These are phyloP conservation scores for Phylloscopus trochilus DNA, from an alignment of 2,113 vertebrate species.

Conservation along the genomic window DNA sequence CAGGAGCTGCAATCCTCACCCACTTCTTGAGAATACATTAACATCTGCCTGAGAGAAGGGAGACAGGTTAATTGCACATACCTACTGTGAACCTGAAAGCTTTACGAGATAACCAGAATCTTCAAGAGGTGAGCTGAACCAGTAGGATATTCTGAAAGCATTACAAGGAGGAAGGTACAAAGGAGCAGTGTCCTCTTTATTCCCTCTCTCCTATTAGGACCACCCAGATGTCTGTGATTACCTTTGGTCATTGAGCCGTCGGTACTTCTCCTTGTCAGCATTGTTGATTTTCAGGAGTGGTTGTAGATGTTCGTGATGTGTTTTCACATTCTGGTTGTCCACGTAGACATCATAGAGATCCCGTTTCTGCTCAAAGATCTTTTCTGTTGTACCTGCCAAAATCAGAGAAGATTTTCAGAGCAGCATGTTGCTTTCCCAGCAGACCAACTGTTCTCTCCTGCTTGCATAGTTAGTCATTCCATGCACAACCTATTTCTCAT, in stretches of 20 bases:
- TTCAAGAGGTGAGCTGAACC: background rate
- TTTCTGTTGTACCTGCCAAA: constrained; percentile 91
- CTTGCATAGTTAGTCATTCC: background rate
- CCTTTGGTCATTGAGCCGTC: constrained; percentile 96
- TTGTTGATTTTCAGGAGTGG: constrained; percentile 89
- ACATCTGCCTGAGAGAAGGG: constrained; percentile 83
- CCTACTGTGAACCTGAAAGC: background rate
- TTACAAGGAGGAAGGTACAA: background rate
- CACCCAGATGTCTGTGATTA: constrained; percentile 12
- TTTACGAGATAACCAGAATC: background rate
- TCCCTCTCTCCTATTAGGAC: background rate
- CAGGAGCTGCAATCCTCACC: constrained; percentile 87
- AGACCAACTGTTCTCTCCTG: background rate
- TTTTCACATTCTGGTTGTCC: constrained; percentile 99
- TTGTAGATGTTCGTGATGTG: constrained; percentile 86
- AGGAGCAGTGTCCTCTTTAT: background rate
- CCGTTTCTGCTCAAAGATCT: constrained; percentile 96
- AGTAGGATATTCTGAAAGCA: background rate
- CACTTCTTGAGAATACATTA: constrained; percentile 95
- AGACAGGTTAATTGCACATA: background rate
- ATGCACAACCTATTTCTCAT: background rate
- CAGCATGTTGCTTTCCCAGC: background rate
- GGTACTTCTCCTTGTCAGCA: constrained; percentile 91
- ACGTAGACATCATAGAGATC: constrained; percentile 94
- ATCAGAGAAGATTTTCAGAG: background rate